A percentile compares a stretch with the other conserved stretches of the same genome.
Evolutionary conservation across 2,113 vertebrate genomes (phyloP).

Genomic region (Mormoops blainvillei): DNA sequence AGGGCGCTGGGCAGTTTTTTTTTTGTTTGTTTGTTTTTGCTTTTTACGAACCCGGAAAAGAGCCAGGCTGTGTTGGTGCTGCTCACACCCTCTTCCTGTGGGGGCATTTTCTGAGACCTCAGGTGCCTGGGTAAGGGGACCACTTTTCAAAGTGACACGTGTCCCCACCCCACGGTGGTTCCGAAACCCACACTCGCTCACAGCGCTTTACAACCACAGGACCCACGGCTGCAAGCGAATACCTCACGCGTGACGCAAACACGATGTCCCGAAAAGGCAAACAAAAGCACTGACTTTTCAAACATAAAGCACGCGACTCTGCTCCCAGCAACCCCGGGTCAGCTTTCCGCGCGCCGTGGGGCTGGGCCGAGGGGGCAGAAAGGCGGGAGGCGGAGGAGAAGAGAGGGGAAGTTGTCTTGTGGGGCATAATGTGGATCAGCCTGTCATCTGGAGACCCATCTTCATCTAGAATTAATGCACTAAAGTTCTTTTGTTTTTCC

Average conservation of each 20-base stretch:
- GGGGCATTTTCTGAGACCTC: neutral
- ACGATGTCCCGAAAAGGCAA: constrained; percentile 60
- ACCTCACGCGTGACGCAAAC: constrained; percentile 27
- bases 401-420: constrained; percentile 62
- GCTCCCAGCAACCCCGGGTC: neutral
- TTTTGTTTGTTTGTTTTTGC: no score
- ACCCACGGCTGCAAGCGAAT: neutral
- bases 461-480: constrained; percentile 80
- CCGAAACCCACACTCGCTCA: constrained; percentile 43
- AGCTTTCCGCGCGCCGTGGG: neutral
- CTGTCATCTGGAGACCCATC: constrained; percentile 77
- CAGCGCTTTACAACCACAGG: constrained; percentile 25
- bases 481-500: constrained; percentile 79
- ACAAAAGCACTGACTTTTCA: constrained; percentile 13
- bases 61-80: neutral
- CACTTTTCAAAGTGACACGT: fast-evolving
- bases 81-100: neutral
- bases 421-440: constrained; percentile 71
- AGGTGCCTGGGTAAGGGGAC: neutral
- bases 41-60: neutral
- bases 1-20: neutral
- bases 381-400: neutral
- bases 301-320: constrained; percentile 21
- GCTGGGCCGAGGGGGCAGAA: constrained; percentile 40
- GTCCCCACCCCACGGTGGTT: neutral